Percentiles rank a stretch among this genome's conserved stretches.
phyloP scores from a whole-genome alignment of 2,888 invertebrate species.

The Iphiclides podalirius region DNA sequence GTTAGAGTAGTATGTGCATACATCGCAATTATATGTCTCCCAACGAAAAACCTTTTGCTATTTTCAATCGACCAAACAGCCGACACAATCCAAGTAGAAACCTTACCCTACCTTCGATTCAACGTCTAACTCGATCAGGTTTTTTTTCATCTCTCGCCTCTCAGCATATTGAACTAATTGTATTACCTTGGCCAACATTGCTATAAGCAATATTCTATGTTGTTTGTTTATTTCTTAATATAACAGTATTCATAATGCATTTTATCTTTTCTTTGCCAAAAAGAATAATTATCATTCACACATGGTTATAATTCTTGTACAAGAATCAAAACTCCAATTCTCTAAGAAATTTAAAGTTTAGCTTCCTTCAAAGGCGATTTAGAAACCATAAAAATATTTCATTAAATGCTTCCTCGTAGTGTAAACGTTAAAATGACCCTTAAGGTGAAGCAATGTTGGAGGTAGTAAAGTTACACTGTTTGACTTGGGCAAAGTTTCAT shows the following conservation, averaged over 20 bases:
- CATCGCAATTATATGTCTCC: not conserved
- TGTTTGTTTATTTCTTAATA: too few species aligned
- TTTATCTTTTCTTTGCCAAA: too few species aligned
- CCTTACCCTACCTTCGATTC: slow-evolving; percentile 4
- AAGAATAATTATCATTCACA: too few species aligned
- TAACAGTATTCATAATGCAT: too few species aligned
- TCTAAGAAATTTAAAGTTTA: too few species aligned
- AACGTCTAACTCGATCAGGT: slow-evolving; percentile 12
- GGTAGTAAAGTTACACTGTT: slow-evolving; percentile 8
- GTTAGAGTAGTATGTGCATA: not conserved
- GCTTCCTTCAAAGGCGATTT: too few species aligned
- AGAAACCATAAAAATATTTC: not conserved
- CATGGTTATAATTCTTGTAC: too few species aligned
- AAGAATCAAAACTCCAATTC: too few species aligned
- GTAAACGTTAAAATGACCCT: slow-evolving; percentile 15
- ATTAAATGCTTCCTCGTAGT: slow-evolving; percentile 3
- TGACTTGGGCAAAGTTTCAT: slow-evolving; percentile 6
- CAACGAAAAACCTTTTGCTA: not conserved
- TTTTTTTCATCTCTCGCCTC: slow-evolving; percentile 12
- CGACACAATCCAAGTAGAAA: slow-evolving; percentile 4
- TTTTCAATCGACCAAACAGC: not conserved
- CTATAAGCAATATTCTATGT: too few species aligned
- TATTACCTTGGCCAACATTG: slow-evolving; percentile 11
- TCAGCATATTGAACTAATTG: slow-evolving; percentile 18
- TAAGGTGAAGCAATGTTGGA: slow-evolving; percentile 3